Conservation (phyloP, 2,888 invertebrate species). For the Plebejus anna region DNA sequence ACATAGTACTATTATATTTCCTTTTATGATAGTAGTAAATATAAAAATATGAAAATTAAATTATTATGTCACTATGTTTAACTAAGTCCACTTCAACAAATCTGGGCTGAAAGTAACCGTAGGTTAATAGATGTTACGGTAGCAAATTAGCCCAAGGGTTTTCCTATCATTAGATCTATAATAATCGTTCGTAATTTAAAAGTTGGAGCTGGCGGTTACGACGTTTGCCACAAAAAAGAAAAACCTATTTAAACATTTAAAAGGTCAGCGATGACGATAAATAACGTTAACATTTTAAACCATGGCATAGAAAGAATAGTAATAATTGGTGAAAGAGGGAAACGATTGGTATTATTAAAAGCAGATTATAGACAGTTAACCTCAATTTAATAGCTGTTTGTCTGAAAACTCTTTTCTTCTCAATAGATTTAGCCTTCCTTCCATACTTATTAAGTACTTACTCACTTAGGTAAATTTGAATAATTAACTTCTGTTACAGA, state of each 20-base stretch:
- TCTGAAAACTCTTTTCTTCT: neutral
- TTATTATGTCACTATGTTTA: no score
- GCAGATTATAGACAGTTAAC: neutral
- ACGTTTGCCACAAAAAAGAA: neutral
- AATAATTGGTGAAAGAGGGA: slow-evolving; percentile 8
- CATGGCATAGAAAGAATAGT: neutral
- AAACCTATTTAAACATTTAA: slow-evolving; percentile 8
- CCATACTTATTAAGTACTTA: neutral
- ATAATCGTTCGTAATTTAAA: neutral
- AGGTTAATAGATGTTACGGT: no score
- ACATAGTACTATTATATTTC: neutral
- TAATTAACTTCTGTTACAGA: neutral
- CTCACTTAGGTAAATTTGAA: neutral
- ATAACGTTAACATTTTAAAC: neutral
- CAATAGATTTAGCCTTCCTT: neutral
- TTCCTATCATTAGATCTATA: no score
- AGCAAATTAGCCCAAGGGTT: neutral
- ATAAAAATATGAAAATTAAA: no score
- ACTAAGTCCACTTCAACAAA: no score
- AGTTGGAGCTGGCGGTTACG: neutral
- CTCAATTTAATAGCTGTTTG: neutral
- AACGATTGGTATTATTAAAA: neutral
- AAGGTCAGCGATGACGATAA: neutral
- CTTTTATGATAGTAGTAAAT: neutral
- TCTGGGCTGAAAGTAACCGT: no score